Percentiles rank a stretch among this genome's conserved stretches.
Evolutionary conservation across 2,797 vertebrate genomes (phyloP).

Genomic region (Labroides dimidiatus): DNA sequence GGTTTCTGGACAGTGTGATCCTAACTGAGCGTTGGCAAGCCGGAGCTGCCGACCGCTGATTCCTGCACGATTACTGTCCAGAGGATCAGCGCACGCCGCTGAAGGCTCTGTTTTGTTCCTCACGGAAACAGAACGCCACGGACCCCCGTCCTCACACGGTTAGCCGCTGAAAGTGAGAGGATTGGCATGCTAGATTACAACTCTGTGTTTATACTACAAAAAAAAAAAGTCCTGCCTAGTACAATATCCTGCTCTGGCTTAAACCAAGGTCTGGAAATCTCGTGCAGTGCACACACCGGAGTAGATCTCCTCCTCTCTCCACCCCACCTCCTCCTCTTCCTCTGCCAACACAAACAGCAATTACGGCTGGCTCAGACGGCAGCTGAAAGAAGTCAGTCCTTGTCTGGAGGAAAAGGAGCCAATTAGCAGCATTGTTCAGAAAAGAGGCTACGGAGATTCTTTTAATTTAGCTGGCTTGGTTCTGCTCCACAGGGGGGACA

Average conservation of each 20-base stretch:
- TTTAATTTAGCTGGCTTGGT: slow-evolving; percentile 71
- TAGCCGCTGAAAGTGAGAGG: slow-evolving; percentile 79
- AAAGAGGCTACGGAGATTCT: slow-evolving; percentile 66
- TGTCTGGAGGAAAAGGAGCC: slow-evolving; percentile 86
- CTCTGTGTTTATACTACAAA: slow-evolving; percentile 90
- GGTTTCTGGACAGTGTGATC: slow-evolving; percentile 77
- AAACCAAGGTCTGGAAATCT: slow-evolving; percentile 89
- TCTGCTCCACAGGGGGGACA: slow-evolving; percentile 78
- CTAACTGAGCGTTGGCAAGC: slow-evolving; percentile 74
- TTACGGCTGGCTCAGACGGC: slow-evolving; percentile 88
- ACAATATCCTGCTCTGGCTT: slow-evolving; percentile 90
- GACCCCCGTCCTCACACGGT: slow-evolving; percentile 75
- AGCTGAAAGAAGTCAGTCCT: slow-evolving; percentile 88
- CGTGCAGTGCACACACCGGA: slow-evolving; percentile 87
- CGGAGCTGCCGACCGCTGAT: slow-evolving; percentile 74
- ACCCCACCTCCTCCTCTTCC: slow-evolving; percentile 69
- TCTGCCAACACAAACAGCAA: slow-evolving; percentile 94
- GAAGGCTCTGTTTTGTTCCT: slow-evolving; percentile 79
- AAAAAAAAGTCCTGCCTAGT: slow-evolving; percentile 84
- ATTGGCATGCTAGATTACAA: slow-evolving; percentile 86
- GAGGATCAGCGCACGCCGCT: slow-evolving; percentile 64
- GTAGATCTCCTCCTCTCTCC: slow-evolving; percentile 73
- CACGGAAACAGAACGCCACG: slow-evolving; percentile 74
- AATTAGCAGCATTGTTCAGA: slow-evolving; percentile 89
- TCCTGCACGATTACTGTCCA: slow-evolving; percentile 75